Percentiles rank a stretch among this genome's conserved stretches.
Evolutionary conservation across 2,113 vertebrate genomes (phyloP).

Genomic region (Orycteropus afer): DNA sequence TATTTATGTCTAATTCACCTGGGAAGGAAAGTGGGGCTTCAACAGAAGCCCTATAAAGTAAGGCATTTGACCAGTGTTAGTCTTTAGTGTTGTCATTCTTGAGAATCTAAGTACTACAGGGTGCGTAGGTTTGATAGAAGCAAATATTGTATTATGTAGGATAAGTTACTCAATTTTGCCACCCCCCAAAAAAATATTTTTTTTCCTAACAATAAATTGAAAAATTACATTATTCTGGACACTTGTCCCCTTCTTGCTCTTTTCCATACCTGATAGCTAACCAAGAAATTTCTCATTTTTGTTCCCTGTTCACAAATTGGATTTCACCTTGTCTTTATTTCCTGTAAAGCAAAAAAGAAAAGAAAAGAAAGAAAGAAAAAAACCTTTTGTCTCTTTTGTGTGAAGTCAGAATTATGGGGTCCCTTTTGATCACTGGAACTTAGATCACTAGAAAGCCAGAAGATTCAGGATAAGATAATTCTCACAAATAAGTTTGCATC

Average conservation of each 20-base stretch:
- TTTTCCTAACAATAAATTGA: not conserved
- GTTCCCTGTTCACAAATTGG: not conserved
- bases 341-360: not conserved
- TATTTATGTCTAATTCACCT: not conserved
- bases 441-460: not conserved
- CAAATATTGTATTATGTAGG: not conserved
- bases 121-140: not conserved
- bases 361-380: slow-evolving; percentile 10
- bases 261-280: not conserved
- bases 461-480: not conserved
- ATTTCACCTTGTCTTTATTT: not conserved
- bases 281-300: not conserved
- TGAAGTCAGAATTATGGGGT: not conserved
- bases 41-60: not conserved
- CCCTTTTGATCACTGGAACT: not conserved
- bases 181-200: too few relatives aligned
- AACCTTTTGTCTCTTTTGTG: not conserved
- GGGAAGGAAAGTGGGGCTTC: not conserved
- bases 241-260: not conserved
- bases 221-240: not conserved
- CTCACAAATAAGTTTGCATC: not conserved
- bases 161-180: not conserved
- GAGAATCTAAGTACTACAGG: not conserved
- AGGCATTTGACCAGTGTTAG: not conserved
- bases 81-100: not conserved